Evolutionary conservation across 2,113 vertebrate genomes (phyloP), one percentile per base, ranked within the genome.

Genomic region (Pipra filicauda): DNA sequence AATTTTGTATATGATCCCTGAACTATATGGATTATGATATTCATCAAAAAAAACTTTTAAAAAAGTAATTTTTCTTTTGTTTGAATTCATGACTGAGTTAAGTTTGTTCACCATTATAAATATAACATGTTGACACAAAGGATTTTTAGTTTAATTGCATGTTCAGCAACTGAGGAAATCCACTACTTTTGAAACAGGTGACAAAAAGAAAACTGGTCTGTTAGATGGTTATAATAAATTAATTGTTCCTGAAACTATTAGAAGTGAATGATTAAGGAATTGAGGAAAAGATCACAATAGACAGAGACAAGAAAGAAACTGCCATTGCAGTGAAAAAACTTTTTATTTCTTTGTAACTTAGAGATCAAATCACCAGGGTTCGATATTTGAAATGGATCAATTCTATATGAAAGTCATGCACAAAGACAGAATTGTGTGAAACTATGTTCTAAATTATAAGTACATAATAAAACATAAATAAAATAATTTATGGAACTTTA

Each of bases 21-120:
- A 86, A 21, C 1, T 55, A 1, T 35, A 55, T 55, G 13, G 8
- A n/a, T 64, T 79, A 48, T 28, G 22, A 35, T 27, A 77, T 15
- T 81, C 1, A 71, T 43, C n/a, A 12, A 18, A 16, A 15, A 44
- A 7, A 4, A 6, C 2, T 0, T 26, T 23, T 0, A 17, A 48
- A 59, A 51, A 44, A 2, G 3, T 9, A n/a, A 27, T 11, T 7
- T 28, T 51, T 55, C 1, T 46, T 64, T 65, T 46, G 4, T 41
- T 87, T 77, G 11, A 44, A 61, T 77, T 76, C 9, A 41, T 72
- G n/a, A 44, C 19, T 23, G 2, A 37, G 3, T 70, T 61, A 79
- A 58, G 9, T 7, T 54, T 71, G 8, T 83, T 88, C 30, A 62
- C 2, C 3, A 5, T 49, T 65, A 39, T 20, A 85, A 73, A 81